Percentiles rank a stretch among this genome's conserved stretches.
Conservation (phyloP, 2,113 vertebrate species). For the Suricata suricatta region DNA sequence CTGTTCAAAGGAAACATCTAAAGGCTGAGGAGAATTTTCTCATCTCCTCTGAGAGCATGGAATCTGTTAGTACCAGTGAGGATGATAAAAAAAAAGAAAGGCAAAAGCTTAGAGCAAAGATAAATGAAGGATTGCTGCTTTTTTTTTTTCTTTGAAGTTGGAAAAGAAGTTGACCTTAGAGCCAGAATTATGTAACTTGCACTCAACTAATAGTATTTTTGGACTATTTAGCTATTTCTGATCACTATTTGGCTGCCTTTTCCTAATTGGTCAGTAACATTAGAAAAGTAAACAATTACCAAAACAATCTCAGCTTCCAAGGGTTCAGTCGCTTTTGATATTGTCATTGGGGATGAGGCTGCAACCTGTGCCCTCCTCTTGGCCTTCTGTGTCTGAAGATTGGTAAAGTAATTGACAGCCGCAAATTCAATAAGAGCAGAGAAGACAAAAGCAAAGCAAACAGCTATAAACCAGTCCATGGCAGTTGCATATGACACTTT, state of each 20-base stretch:
- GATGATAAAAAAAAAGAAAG: constrained; percentile 50
- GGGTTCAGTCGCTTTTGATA: constrained; percentile 85
- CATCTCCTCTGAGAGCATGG: constrained; percentile 6
- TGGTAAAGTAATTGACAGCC: constrained; percentile 98
- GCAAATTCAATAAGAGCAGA: constrained; percentile 98
- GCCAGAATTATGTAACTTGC: constrained; percentile 83
- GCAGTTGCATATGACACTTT: constrained; percentile 97
- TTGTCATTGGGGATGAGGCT: constrained; percentile 86
- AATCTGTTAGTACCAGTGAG: neutral
- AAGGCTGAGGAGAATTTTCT: constrained; percentile 57
- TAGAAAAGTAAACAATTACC: constrained; percentile 88
- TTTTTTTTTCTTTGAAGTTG: constrained; percentile 26
- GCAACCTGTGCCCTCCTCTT: constrained; percentile 85
- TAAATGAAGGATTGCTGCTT: constrained; percentile 9
- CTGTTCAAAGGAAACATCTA: constrained; percentile 55
- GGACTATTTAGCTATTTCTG: constrained; percentile 48
- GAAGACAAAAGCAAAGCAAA: constrained; percentile 98
- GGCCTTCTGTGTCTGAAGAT: constrained; percentile 92
- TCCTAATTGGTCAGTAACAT: constrained; percentile 82
- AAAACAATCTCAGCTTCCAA: constrained; percentile 88
- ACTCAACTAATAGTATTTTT: constrained; percentile 72
- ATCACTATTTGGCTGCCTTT: constrained; percentile 80
- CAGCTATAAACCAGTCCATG: constrained; percentile 99
- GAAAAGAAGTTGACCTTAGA: constrained; percentile 27
- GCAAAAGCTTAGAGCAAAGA: constrained; percentile 58